Evolutionary conservation across 2,888 invertebrate genomes (phyloP), one percentile per base, ranked within the genome.

Genomic region (Salticus scenicus): DNA sequence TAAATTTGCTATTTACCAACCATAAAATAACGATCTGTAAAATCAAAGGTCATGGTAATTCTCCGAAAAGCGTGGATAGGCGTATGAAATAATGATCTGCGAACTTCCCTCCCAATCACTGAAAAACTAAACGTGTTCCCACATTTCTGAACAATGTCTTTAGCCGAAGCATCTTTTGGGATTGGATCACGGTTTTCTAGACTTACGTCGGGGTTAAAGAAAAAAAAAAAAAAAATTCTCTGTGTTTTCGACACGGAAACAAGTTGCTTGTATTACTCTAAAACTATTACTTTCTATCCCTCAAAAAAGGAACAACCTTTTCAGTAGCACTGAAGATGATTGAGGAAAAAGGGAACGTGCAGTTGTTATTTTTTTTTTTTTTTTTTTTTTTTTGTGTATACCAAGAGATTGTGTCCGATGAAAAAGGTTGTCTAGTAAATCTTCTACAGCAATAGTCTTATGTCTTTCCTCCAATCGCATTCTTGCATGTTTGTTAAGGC

Each of bases 181-280:
- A 64, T 64, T 64, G 64, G 28, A 64, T 64, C 64, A 64, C 64
- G 64, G 64, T 28, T 64, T 64, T 64, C 27, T 14, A 64, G 2
- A 8, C 28, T 47, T 64, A 64, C 64, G 64, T 64, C 64, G 64
- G 28, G 64, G 28, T 64, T 64, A 30, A 64, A 64, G 28, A 27
- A 64, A 64, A 64, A 64, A 30, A 17, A 64, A 64, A 64, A 27
- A 28, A 64, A 30, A 64, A 64, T 64, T 28, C 28, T 27, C 64
- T 10, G 64, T 30, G 64, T 0, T 14, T 7, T 64, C 64, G 17
- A 64, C 64, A 64, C 64, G 64, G 30, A 64, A 64, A 64, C 28
- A 28, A 64, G 10, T 10, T 27, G 27, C 28, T 30, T 64, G 27
- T 64, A 64, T 64, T 30, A 28, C 64, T 30, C 30, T 14, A 27